Evolutionary conservation across 2,113 vertebrate species (phyloP), one percentile per base, ranked within the genome.

Genomic region (Cranoglanis bouderius): DNA sequence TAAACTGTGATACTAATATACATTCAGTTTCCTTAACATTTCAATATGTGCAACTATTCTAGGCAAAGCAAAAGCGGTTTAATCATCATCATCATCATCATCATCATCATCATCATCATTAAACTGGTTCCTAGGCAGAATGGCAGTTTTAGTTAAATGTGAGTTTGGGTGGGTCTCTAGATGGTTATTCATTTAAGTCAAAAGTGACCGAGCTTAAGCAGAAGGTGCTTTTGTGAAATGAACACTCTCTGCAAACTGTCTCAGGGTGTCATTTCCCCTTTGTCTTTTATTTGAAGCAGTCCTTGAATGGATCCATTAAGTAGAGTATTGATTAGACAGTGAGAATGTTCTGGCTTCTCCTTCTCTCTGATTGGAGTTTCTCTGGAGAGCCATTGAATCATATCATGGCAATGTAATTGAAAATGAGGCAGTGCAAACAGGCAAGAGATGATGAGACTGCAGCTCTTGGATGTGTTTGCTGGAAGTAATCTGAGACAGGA

Each of bases 251-350:
- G 78, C 72, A 84, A 88, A 87, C 82, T 63, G 49, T 82, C 72
- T 61, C n/a, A 61, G 51, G 70, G 57, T 84, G 67, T 91, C 67
- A 88, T 83, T 91, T 91, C 87, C 86, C 59, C 18, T 83, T 80
- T 87, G 85, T 90, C 87, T 89, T 89, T 90, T 88, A 89, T 89
- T 87, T 92, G 57, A 86, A 88, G 82, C 72, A 89, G 84, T 85
- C 77, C 77, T 90, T 89, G 87, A 89, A 92, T 85, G 89, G 90
- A 92, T 89, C 87, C 63, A 86, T 86, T 92, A 90, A 89, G 90
- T 87, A 87, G 86, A 55, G 74, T 90, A 89, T 90, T 88, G 91
- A 89, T 90, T 89, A 90, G 90, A 87, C 88, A 57, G 51, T 51
- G 61, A 78, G 67, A 89, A 87, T 63, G 6, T 85, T n/a, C 59